Evolutionary conservation across 2,888 invertebrate species (phyloP), one percentile per base, ranked within the genome.

Genomic region (Cephus runcator): DNA sequence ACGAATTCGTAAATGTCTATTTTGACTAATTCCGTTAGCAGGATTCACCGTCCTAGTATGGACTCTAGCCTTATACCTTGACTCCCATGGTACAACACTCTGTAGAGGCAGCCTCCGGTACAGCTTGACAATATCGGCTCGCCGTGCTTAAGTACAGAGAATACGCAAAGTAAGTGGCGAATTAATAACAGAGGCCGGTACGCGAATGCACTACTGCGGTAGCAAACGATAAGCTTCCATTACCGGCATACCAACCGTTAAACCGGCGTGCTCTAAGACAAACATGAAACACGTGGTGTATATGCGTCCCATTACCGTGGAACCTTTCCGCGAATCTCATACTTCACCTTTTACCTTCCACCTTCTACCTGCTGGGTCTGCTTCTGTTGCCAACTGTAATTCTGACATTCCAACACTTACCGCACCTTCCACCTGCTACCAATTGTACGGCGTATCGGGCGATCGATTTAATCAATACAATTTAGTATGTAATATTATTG

Each of bases 181-280:
- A 88, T 88, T 88, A 88, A 88, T 88, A 87, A 88, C 86, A 82
- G 56, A 56, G 23, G 23, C 80, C 68, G 34, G n/a, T 30, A 34
- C 34, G 74, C 74, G 35, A 74, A 36, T 36, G 74, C 74, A 74
- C 74, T 87, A 83, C 85, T 83, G 84, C 85, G 84, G 88, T 88
- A 88, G 88, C 88, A 82, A 80, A 81, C 84, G 88, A 88, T 88
- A 88, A 88, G 87, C 85, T 83, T 85, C 87, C 88, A 88, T 88
- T 88, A 88, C 87, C 85, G 87, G 81, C 87, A 88, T 87, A 87
- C 87, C 88, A 80, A 81, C 83, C 83, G 85, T 85, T 87, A 84
- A 84, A 87, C 85, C 84, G 9, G 56, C 56, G 23, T 56, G 23
- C 56, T 56, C 56, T 23, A 56, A 56, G 56, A 56, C 56, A 56